Percentiles rank a stretch among this genome's conserved stretches.
phyloP scores from a whole-genome alignment of 1,140 invertebrate species.

The Panonychus citri region DNA sequence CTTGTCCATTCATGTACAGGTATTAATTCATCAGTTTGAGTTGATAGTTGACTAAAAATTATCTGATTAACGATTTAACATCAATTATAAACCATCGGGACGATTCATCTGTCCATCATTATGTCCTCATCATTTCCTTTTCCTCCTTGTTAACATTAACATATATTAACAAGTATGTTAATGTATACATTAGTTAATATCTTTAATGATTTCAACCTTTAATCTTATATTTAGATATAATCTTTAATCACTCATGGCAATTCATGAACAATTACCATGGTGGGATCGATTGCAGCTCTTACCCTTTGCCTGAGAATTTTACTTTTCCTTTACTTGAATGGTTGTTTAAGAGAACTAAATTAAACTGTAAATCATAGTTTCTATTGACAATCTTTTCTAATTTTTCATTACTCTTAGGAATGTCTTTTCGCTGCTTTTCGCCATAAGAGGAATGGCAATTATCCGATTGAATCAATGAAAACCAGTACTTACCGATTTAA shows the following conservation, averaged over 20 bases:
- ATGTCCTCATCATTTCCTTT: too few relatives aligned
- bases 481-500: constrained; percentile 65
- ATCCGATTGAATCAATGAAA: constrained; percentile 63
- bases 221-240: not conserved
- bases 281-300: constrained; percentile 61
- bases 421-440: constrained; percentile 31
- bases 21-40: too few relatives aligned
- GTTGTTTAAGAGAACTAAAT: constrained; percentile 12
- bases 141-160: not conserved
- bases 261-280: constrained; percentile 43
- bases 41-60: too few relatives aligned
- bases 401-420: too few relatives aligned
- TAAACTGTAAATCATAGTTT: not conserved
- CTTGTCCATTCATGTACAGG: too few relatives aligned
- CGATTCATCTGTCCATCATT: too few relatives aligned
- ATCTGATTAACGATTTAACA: too few relatives aligned
- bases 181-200: too few relatives aligned
- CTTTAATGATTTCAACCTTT: not conserved
- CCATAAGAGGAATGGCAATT: constrained; percentile 55
- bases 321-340: constrained; percentile 59
- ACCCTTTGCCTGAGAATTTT: constrained; percentile 43
- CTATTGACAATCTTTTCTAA: not conserved
- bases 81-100: too few relatives aligned
- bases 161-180: too few relatives aligned
- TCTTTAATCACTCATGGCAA: not conserved